Base-by-base conservation (phyloP, 2,888 invertebrate species). In the Proisotoma minuta region DNA sequence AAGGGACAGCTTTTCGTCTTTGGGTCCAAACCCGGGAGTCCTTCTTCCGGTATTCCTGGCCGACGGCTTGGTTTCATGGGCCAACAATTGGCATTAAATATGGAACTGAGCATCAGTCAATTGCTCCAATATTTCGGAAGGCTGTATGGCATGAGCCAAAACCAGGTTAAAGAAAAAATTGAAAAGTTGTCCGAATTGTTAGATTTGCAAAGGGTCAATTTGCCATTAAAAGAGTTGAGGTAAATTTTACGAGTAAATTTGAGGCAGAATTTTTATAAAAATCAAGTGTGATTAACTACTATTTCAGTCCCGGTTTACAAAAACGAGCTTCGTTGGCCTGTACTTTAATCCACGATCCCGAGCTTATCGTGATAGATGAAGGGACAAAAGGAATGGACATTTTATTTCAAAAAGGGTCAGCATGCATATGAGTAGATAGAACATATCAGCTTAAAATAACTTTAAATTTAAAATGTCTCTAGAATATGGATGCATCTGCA, bases 1-100 rank as follows among this genome's bases (percentile, higher is more conserved):
- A 68, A 65, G 18, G 80, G 80, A 10, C 66, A 73, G 48, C 63
- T 80, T 3, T 69, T 73, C 12, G 76, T 79, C 1, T 77, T 79
- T 60, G 79, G 79, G 0, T 71, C 75, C 28, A 64, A 60, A 26
- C 79, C 79, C 2, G 79, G 79, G 3, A 66, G 76, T 5, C 62
- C 68, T 27, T 77, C 77, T 15, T 77, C 77, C 59, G 75, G 75
- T 12, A 76, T 80, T 15, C 80, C 79, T 2, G 80, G 80, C 0
- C 72, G 74, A 29, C 74, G 75, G 63, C 77, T 80, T 3, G 80
- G 80, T 23, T 80, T 79, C 65, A 79, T 80, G 79, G 79, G 79
- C n/a, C 64, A 68, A 53, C 62, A 66, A 51, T 20, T 66, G 12
- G 63, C 59, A 1, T 48, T 68, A 15, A 57, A 62, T 47, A 59